Conservation (phyloP, 23 tunicate genomes). For the Styela plicata region DNA sequence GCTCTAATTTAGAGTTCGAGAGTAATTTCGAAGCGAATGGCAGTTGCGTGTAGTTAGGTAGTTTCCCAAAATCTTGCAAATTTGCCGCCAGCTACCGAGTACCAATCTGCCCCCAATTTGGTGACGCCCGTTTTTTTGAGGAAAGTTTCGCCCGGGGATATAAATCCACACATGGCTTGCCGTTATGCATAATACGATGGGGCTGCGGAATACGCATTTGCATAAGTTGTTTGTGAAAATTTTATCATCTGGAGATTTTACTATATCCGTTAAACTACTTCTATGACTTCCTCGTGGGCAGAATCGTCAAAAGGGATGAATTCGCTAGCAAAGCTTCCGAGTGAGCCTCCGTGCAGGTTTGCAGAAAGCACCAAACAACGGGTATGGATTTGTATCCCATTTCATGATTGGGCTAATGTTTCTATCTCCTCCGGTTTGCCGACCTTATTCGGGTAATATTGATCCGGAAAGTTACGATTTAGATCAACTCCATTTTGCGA, state of each 20-base stretch:
- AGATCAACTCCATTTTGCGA: conserved; percentile 56
- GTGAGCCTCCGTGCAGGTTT: conserved; percentile 73
- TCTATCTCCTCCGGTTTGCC: conserved; percentile 23
- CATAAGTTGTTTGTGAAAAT: conserved; percentile 54
- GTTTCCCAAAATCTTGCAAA: conserved; percentile 89
- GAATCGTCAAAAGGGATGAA: conserved; percentile 65
- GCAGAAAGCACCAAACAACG: conserved; percentile 80
- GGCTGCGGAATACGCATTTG: conserved; percentile 42
- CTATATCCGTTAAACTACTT: not conserved
- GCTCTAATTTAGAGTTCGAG: conserved; percentile 84
- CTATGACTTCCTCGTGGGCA: no score
- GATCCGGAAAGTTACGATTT: conserved; percentile 95
- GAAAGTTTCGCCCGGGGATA: conserved; percentile 49
- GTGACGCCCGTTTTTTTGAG: conserved; percentile 53
- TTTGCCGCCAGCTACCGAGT: conserved; percentile 77
- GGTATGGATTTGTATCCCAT: conserved; percentile 49
- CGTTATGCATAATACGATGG: conserved; percentile 59
- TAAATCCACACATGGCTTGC: conserved; percentile 46
- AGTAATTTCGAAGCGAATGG: conserved; percentile 79
- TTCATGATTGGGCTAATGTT: conserved; percentile 62
- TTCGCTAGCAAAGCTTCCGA: conserved; percentile 87
- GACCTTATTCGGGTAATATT: conserved; percentile 10
- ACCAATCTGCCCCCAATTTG: conserved; percentile 88
- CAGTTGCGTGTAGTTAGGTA: conserved; percentile 52
- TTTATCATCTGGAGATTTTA: conserved; percentile 54